phyloP scores from a whole-genome alignment of 2,797 vertebrate species.

The Picus viridis region DNA sequence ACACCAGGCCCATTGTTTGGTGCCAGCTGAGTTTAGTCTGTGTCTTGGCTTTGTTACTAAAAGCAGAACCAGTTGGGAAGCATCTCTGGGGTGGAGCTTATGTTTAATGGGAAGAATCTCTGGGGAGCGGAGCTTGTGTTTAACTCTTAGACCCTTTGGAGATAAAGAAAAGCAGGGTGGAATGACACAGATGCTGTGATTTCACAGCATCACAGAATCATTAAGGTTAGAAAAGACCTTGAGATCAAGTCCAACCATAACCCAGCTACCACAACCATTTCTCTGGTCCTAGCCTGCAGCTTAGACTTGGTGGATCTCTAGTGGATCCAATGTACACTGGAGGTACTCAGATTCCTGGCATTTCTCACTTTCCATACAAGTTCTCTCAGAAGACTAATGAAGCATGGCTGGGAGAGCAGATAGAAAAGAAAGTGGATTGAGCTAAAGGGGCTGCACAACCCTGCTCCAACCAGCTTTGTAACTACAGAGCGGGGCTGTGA shows the following conservation, averaged over 20 bases:
- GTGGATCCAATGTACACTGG: background rate
- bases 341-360: background rate
- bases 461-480: background rate
- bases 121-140: background rate
- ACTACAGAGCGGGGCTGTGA: background rate
- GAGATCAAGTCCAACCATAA: too few species aligned
- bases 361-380: conserved; percentile 21
- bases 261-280: background rate
- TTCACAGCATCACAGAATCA: too few species aligned
- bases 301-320: background rate
- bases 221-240: too few species aligned
- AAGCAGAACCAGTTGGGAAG: background rate
- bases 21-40: background rate
- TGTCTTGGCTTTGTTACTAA: background rate
- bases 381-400: conserved; percentile 47
- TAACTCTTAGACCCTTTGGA: background rate
- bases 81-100: background rate
- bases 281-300: background rate
- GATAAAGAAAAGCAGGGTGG: background rate
- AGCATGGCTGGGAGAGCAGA: background rate
- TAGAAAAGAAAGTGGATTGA: conserved; percentile 36
- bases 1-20: background rate
- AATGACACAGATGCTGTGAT: background rate
- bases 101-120: background rate
- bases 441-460: conserved; percentile 22